Conservation (phyloP, 2,888 invertebrate species). For the Malthinus seriepunctatus region DNA sequence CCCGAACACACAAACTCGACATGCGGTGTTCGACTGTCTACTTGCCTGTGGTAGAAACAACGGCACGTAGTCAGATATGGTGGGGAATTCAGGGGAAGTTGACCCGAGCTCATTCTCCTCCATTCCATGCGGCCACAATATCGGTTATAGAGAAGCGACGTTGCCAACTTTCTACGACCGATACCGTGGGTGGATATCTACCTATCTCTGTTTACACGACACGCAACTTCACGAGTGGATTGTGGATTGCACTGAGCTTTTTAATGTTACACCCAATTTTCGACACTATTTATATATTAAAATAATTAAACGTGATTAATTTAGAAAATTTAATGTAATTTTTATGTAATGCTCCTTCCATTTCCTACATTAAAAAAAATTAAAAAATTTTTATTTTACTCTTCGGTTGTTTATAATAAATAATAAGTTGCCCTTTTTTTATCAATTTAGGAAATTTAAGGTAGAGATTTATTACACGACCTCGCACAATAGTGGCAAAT, state of each 20-base stretch:
- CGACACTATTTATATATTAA: conserved; percentile 3
- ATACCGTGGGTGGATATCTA: conserved; percentile 52
- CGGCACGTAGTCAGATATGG: conserved; percentile 55
- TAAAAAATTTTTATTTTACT: no score
- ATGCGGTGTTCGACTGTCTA: conserved; percentile 55
- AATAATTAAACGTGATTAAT: conserved; percentile 1
- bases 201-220: conserved; percentile 55
- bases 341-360: background rate
- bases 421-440: no score
- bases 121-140: conserved; percentile 58
- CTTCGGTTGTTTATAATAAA: no score
- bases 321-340: conserved; percentile 6
- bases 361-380: no score
- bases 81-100: conserved; percentile 64
- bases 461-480: conserved; percentile 44
- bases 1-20: conserved; percentile 36
- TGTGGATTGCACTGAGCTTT: conserved; percentile 59
- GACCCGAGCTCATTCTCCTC: conserved; percentile 54
- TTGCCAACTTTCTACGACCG: conserved; percentile 46
- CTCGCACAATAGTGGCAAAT: conserved; percentile 45
- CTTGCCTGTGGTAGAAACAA: conserved; percentile 62
- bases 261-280: conserved; percentile 53
- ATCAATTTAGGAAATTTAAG: background rate
- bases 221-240: conserved; percentile 57
- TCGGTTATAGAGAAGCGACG: conserved; percentile 56